A percentile compares a stretch with the other conserved stretches of the same genome.
Conservation (phyloP, 2,888 invertebrate genomes). For the Hydrotaea diabolus region DNA sequence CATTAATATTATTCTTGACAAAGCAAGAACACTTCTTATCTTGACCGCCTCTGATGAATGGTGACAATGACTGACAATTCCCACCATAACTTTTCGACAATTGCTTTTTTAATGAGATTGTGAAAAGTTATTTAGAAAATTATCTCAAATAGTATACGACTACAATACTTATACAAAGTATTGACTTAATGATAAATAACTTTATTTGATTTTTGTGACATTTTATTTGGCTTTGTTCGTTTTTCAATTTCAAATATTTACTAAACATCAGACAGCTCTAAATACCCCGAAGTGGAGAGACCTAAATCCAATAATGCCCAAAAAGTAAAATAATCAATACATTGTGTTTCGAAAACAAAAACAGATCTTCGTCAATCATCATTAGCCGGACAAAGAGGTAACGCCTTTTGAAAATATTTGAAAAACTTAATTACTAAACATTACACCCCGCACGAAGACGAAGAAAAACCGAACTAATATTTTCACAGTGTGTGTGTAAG, state of each 20-base stretch:
- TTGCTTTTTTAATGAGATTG: not conserved
- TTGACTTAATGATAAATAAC: slow-evolving; percentile 16
- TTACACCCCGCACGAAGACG: not conserved
- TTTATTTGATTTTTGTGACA: not conserved
- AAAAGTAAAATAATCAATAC: not conserved
- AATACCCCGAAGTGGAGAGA: not conserved
- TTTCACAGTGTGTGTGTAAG: not conserved
- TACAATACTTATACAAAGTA: not conserved
- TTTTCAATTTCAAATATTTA: slow-evolving; percentile 7
- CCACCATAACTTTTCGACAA: not conserved
- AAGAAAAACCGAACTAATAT: not conserved
- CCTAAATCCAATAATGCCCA: not conserved
- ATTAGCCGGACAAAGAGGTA: slow-evolving; percentile 28
- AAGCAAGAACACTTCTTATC: too few relatives aligned
- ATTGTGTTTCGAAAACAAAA: not conserved
- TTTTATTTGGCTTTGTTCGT: not conserved
- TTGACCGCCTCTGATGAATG: too few relatives aligned
- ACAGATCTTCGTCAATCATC: slow-evolving; percentile 25
- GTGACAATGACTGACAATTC: slow-evolving; percentile 12
- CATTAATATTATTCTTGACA: too few relatives aligned
- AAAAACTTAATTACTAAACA: slow-evolving; percentile 42
- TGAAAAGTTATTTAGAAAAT: not conserved
- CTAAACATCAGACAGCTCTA: not conserved
- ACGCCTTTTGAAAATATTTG: slow-evolving; percentile 63
- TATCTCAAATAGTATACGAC: not conserved